phyloP scores from a whole-genome alignment of 2,797 vertebrate species.

The Lacerta agilis region DNA sequence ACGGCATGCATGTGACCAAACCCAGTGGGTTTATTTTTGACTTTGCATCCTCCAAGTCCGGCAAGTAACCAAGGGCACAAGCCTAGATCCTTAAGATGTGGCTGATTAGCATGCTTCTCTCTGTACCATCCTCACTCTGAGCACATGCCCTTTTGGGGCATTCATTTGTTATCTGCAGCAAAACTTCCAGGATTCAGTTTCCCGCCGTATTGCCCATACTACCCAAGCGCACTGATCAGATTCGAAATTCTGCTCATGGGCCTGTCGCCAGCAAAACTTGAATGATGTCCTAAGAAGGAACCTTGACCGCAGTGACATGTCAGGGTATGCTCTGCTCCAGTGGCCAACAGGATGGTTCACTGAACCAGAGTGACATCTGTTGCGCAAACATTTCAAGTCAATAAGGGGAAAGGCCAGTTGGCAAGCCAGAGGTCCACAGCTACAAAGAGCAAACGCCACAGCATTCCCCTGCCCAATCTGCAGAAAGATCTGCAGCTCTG shows the following conservation, averaged over 20 bases:
- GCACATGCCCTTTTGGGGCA: not conserved
- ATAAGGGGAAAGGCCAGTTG: constrained; percentile 7
- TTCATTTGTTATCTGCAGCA: not conserved
- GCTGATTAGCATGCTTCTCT: not conserved
- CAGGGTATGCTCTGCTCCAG: not conserved
- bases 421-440: not conserved
- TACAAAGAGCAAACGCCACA: not conserved
- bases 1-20: not conserved
- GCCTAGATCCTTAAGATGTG: not conserved
- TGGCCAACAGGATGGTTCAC: not conserved
- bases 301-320: not conserved
- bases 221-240: not conserved
- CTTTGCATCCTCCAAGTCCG: not conserved
- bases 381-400: constrained; percentile 20
- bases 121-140: not conserved
- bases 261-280: not conserved
- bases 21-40: not conserved
- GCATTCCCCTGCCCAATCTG: not conserved
- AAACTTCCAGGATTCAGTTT: not conserved
- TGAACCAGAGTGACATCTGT: constrained; percentile 27
- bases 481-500: not conserved
- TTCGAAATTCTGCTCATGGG: not conserved
- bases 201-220: no score
- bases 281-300: not conserved
- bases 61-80: not conserved